Percentiles rank a stretch among this genome's conserved stretches.
Conservation (phyloP, 2,113 vertebrate species). For the Xiphias gladius region DNA sequence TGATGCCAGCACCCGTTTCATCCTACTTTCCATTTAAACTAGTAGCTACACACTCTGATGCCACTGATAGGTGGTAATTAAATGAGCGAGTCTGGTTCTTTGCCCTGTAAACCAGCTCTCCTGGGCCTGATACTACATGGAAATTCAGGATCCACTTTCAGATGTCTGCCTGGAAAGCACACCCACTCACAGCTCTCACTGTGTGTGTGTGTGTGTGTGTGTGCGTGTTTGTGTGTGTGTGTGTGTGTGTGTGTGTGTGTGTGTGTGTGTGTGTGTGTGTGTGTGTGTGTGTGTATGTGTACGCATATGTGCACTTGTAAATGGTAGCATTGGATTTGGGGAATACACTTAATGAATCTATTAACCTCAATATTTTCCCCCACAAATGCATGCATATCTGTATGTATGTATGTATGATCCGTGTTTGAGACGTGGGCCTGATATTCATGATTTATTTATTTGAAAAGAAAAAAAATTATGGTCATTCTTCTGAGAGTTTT, state of each 20-base stretch:
- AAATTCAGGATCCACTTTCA: conserved; percentile 73
- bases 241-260: conserved; percentile 20
- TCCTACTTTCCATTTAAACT: conserved; percentile 72
- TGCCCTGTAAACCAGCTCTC: conserved; percentile 80
- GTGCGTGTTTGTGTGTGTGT: conserved; percentile 21
- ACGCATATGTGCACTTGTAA: conserved; percentile 15
- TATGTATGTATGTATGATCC: conserved; percentile 37
- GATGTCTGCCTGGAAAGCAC: conserved; percentile 69
- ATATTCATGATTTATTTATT: conserved; percentile 72
- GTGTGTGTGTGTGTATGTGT: conserved; percentile 26
- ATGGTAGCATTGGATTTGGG: conserved; percentile 56
- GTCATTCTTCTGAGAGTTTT: conserved; percentile 27
- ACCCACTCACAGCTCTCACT: conserved; percentile 38
- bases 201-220: conserved; percentile 23
- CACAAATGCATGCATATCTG: conserved; percentile 55
- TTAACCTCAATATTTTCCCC: conserved; percentile 73
- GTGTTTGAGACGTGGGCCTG: conserved; percentile 41
- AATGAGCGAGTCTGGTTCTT: conserved; percentile 74
- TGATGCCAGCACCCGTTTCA: conserved; percentile 54
- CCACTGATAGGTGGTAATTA: conserved; percentile 75
- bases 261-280: conserved; percentile 25
- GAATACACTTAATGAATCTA: conserved; percentile 73
- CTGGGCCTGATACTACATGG: conserved; percentile 73
- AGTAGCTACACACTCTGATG: conserved; percentile 71
- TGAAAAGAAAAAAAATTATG: conserved; percentile 15